Evolutionary conservation across 2,888 invertebrate genomes (phyloP), one percentile per base, ranked within the genome.

Genomic region (Sesamia inferens): DNA sequence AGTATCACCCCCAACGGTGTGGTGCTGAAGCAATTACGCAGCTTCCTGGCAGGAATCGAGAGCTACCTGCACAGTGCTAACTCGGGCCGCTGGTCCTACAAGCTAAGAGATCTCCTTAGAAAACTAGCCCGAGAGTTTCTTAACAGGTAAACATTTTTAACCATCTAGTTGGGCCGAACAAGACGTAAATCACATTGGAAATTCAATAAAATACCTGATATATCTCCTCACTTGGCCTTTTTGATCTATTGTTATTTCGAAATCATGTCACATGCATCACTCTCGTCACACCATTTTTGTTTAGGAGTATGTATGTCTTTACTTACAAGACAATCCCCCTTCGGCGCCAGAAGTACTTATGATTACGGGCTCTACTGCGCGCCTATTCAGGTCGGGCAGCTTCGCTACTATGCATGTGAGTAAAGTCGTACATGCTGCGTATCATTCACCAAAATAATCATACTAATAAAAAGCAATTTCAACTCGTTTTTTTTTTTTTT

Each of bases 11-110:
- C 97, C 2, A 97, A 97, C 67, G 97, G 97, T 24, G 95, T 96
- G 67, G 97, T 97, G 0, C 97, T 98, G 89, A 97, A 97, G 67
- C 97, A 98, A 88, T 95, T 99, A 68, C 97, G 97, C 73, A 97
- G 98, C 86, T 97, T 99, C 89, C 97, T 99, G 89, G 97, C 97
- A 83, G 97, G 98, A 0, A 95, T 99, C 6, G 98, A 98, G 91
- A 98, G 98, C 7, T 99, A 98, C 93, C 97, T 98, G 87, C 98
- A 99, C 94, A 98, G 98, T 68, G 99, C 99, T 0, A 99, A 99
- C 92, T 93, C 96, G 55, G 99, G 99, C 44, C 96, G 97, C 63
- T 99, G 99, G 98, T 97, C 97, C 0, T 92, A 92, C 79, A 97
- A 97, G 82, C 95, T 98, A 1, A 96, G 97, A 73, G 97, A 98